These are phyloP conservation scores for Psittacula derbiana DNA, from an alignment of 2,797 vertebrate species.

Conservation along the genomic window DNA sequence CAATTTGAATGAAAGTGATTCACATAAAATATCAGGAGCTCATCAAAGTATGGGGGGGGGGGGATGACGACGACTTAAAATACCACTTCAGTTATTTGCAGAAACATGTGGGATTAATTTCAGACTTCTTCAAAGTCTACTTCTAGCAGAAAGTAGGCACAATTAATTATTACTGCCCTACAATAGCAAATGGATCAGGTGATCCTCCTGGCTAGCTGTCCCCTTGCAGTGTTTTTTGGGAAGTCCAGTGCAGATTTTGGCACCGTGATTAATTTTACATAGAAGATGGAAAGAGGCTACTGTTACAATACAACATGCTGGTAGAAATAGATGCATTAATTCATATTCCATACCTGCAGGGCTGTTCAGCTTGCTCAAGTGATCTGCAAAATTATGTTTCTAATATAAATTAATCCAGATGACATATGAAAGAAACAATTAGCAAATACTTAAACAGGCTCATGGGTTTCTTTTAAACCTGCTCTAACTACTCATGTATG, in stretches of 20 bases:
- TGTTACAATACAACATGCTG: neutral
- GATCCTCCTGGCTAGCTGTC: neutral
- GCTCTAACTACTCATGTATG: neutral
- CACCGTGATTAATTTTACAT: accelerated
- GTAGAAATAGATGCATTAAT: neutral
- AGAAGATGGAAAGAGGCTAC: neutral
- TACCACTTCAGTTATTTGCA: neutral
- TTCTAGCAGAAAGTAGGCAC: neutral
- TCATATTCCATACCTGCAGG: neutral
- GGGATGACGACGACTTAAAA: neutral
- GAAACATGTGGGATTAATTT: neutral
- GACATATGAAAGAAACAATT: neutral
- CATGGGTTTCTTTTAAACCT: neutral
- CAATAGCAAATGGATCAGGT: neutral
- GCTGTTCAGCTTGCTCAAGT: neutral
- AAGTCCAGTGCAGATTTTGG: neutral
- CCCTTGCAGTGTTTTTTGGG: neutral
- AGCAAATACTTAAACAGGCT: neutral
- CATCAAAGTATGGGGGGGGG: neutral
- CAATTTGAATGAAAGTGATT: neutral
- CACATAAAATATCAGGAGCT: neutral
- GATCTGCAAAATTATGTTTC: neutral
- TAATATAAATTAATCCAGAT: neutral
- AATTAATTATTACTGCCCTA: neutral
- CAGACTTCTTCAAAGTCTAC: neutral